Base-by-base conservation (phyloP, 2,797 vertebrate genomes). In the Protonibea diacanthus region DNA sequence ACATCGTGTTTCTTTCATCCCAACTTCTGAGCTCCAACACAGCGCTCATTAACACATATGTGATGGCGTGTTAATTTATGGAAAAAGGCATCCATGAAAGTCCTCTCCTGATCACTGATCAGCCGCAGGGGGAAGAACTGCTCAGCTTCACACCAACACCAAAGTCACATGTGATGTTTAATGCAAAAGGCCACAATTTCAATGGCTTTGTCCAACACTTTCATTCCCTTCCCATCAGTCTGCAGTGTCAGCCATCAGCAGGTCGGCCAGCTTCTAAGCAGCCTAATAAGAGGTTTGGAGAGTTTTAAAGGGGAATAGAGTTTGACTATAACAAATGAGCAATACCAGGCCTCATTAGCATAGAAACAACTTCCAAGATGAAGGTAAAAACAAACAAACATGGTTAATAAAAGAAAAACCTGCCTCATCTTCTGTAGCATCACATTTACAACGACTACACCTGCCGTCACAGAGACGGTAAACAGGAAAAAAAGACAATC, bases 161-260 rank as follows among this genome's bases (percentile, higher is more conserved):
- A 81, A 61, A 78, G 72, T 42, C 44, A 27, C 21, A 74, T 71
- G 68, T 82, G 71, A 81, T 73, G 75, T 75, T 80, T 83, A 70
- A 73, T 77, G 78, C 82, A 83, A 38, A 63, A 78, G 63, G 56
- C 62, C 40, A 20, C 8, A 7, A 25, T 73, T 70, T 70, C 44
- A 66, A 48, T 6, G n/a, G 52, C 2, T 4, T 3, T 8, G 17
- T 66, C 66, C 73, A 1, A 17, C 21, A 0, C 64, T 74, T 72
- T 86, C 42, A 77, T 65, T 71, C 40, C 29, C 49, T 42, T 70
- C 58, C 51, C 49, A 29, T 80, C 62, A 55, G 70, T 25, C 74
- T 38, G 65, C 56, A 6, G 64, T 5, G 38, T 52, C 38, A 25
- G 52, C 51, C 38, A 23, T 20, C 49, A 53, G 71, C 23, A 55